Conservation (phyloP, 1,140 invertebrate genomes). For the Macrosteles quadrilineatus region DNA sequence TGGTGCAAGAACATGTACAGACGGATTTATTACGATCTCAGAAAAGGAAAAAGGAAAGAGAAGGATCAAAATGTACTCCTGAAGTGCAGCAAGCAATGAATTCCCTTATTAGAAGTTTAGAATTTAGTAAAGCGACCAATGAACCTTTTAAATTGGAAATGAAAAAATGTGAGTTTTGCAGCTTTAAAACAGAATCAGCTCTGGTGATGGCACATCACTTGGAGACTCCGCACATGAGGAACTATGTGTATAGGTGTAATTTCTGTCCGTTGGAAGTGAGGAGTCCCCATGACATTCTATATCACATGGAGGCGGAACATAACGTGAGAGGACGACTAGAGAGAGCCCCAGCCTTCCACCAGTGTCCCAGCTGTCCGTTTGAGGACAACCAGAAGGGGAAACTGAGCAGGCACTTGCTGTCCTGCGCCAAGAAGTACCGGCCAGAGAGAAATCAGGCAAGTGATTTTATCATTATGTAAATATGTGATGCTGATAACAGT, state of each 20-base stretch:
- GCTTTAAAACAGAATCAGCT: conserved; percentile 88
- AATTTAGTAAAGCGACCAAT: conserved; percentile 87
- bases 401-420: conserved; percentile 81
- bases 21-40: conserved; percentile 85
- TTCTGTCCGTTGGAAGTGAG: conserved; percentile 82
- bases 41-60: conserved; percentile 71
- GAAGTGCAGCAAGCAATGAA: conserved; percentile 74
- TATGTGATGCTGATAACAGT: too few species aligned
- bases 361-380: conserved; percentile 92
- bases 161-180: conserved; percentile 88
- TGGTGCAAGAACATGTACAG: conserved; percentile 93
- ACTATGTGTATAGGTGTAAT: conserved; percentile 81
- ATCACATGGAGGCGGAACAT: conserved; percentile 90
- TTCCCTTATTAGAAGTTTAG: conserved; percentile 78
- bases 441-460: conserved; percentile 69
- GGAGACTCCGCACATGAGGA: conserved; percentile 89
- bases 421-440: conserved; percentile 89
- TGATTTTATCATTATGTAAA: neutral
- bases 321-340: conserved; percentile 79
- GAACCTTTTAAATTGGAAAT: conserved; percentile 76
- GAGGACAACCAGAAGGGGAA: conserved; percentile 95
- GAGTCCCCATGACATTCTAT: conserved; percentile 84
- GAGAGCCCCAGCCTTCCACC: conserved; percentile 82
- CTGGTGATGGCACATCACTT: conserved; percentile 87
- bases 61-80: conserved; percentile 64